These are phyloP conservation scores for Drosophila kepulauana DNA, from an alignment of 1,140 invertebrate genomes.

Conservation along the genomic window DNA sequence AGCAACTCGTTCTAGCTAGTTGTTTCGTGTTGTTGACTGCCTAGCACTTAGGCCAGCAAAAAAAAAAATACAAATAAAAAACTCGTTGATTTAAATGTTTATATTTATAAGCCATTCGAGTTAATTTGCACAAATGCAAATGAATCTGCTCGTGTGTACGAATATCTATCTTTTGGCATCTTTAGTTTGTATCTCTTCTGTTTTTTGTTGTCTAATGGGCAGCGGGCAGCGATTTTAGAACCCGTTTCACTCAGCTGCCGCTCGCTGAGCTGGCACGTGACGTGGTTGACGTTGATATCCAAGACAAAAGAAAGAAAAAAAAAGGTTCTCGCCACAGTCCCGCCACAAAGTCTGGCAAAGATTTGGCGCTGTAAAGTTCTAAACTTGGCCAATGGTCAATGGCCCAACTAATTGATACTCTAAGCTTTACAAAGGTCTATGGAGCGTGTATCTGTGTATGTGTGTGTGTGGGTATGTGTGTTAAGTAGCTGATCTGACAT, in stretches of 20 bases:
- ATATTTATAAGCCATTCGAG: conserved; percentile 76
- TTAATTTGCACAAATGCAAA: conserved; percentile 79
- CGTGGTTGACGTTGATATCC: background rate
- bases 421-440: conserved; percentile 14
- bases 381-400: conserved; percentile 42
- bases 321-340: conserved; percentile 32
- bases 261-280: conserved; percentile 35
- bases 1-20: conserved; percentile 34
- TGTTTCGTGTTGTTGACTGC: background rate
- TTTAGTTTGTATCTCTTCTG: conserved; percentile 12
- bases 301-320: conserved; percentile 6
- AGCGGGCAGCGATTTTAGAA: conserved; percentile 25
- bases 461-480: conserved; percentile 18
- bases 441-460: background rate
- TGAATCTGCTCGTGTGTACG: conserved; percentile 44
- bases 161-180: conserved; percentile 54
- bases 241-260: conserved; percentile 26
- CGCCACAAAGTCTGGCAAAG: conserved; percentile 64
- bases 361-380: conserved; percentile 59
- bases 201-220: conserved; percentile 17
- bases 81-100: conserved; percentile 74
- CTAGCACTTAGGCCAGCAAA: conserved; percentile 37
- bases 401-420: conserved; percentile 46
- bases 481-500: conserved; percentile 73
- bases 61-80: conserved; percentile 6